Evolutionary conservation across 2,113 vertebrate species (phyloP).

Genomic region (Tragelaphus buxtoni): DNA sequence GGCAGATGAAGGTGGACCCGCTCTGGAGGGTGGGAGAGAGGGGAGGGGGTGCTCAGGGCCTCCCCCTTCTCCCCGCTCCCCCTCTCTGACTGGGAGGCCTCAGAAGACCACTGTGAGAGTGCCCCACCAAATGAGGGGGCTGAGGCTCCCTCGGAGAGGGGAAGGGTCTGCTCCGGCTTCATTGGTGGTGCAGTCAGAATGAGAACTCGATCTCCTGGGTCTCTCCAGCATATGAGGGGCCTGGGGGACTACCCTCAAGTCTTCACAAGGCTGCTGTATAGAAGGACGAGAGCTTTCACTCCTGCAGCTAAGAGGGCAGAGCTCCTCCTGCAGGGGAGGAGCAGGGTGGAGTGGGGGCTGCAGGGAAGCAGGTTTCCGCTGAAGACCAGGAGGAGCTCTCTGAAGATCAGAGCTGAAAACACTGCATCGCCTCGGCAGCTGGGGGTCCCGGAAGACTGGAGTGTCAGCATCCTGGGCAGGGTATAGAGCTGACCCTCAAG

Average conservation of each 20-base stretch:
- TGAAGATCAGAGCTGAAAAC: background rate
- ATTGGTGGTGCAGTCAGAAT: background rate
- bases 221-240: background rate
- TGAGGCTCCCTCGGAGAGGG: background rate
- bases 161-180: background rate
- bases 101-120: background rate
- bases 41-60: too few relatives aligned
- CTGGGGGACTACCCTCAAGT: background rate
- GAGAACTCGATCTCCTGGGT: background rate
- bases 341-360: background rate
- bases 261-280: background rate
- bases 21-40: background rate
- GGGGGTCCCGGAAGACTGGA: background rate
- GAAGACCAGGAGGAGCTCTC: background rate
- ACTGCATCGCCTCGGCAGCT: background rate
- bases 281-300: background rate
- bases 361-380: background rate
- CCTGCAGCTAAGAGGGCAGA: background rate
- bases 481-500: background rate
- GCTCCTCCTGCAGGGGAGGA: background rate
- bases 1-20: background rate
- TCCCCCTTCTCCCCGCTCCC: background rate
- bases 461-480: accelerated
- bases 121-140: background rate
- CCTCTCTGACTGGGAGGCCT: background rate